Percentiles rank a stretch among this genome's conserved stretches.
Evolutionary conservation across 2,113 vertebrate species (phyloP).

Genomic region (Planiliza haematocheilus): DNA sequence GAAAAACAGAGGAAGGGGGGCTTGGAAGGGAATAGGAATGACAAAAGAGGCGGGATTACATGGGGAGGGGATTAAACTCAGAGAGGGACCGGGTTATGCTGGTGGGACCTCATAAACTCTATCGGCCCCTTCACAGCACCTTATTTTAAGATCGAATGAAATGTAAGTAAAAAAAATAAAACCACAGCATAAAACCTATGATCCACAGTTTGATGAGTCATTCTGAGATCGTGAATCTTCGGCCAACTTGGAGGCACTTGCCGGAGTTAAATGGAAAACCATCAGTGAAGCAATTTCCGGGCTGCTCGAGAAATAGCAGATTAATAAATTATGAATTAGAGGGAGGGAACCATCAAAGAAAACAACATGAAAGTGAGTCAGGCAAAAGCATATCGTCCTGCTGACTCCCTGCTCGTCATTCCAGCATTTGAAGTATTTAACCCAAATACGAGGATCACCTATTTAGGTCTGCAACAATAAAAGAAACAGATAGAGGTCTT

Average conservation of each 20-base stretch:
- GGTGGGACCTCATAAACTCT: conserved; percentile 17
- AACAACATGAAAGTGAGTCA: conserved; percentile 33
- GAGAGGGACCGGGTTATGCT: neutral
- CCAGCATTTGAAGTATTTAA: neutral
- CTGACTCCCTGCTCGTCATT: neutral
- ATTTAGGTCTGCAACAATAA: too few relatives aligned
- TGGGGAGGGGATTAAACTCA: conserved; percentile 57
- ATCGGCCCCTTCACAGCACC: neutral
- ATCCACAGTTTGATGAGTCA: conserved; percentile 35
- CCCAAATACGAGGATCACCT: too few relatives aligned
- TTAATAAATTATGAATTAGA: conserved; percentile 58
- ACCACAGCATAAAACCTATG: neutral
- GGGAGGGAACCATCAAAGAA: conserved; percentile 13
- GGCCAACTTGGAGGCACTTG: neutral
- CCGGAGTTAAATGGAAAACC: conserved; percentile 56
- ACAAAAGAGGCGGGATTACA: conserved; percentile 73
- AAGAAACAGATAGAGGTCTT: too few relatives aligned
- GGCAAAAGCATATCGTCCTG: neutral
- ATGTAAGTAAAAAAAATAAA: neutral
- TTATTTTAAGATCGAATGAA: neutral
- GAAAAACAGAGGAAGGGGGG: conserved; percentile 62
- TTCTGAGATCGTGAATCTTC: conserved; percentile 5
- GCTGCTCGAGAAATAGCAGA: conserved; percentile 6
- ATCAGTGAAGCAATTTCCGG: conserved; percentile 19
- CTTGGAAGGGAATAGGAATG: conserved; percentile 50